Base-by-base conservation (phyloP, 23 tunicate species). In the Clavelina lepadiformis region DNA sequence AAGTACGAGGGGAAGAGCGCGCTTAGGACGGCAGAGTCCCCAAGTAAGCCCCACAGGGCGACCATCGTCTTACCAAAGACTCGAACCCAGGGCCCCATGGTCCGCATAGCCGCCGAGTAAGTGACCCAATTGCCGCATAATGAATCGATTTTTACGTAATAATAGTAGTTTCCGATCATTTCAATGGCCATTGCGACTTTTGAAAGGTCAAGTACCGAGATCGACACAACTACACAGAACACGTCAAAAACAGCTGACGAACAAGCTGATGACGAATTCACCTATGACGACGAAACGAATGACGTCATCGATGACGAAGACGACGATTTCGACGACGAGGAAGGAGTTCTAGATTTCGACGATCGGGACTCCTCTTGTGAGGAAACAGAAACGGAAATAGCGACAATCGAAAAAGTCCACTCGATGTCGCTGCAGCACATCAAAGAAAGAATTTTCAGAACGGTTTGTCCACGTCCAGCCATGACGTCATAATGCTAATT, bases 1-100 rank as follows among this genome's bases (percentile, higher is more conserved):
- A 82, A 77, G 34, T 86, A 86, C 53, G 95, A 86, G 67, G 95
- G 95, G 18, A 86, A 86, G 46, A 86, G 95, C 35, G 95, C 95
- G 4, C 61, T 86, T 23, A 65, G 95, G 72, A 86, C 85, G 20
- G 84, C 95, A 1, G 85, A 78, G 58, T 76, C 95, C 1, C 95
- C 95, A 23, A 86, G 83, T 33, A 86, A 86, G 50, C 95, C 95
- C 19, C 95, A 86, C 71, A 57, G 95, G 46, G 95, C 95, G 1
- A 86, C 80, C 5, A 86, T 86, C 24, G 78, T 86, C n/a, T 50
- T 86, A 15, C 95, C 95, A 24, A 72, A 75, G 59, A 28, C 78
- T 24, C 52, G 37, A 46, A 35, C 57, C 15, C 58, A 29, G 2
- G 6, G 31, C 20, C 71, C 68, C 8, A 20, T 63, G 28, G 80